Evolutionary conservation across 2,797 vertebrate genomes (phyloP).

Genomic region (Toxotes lorentzi): DNA sequence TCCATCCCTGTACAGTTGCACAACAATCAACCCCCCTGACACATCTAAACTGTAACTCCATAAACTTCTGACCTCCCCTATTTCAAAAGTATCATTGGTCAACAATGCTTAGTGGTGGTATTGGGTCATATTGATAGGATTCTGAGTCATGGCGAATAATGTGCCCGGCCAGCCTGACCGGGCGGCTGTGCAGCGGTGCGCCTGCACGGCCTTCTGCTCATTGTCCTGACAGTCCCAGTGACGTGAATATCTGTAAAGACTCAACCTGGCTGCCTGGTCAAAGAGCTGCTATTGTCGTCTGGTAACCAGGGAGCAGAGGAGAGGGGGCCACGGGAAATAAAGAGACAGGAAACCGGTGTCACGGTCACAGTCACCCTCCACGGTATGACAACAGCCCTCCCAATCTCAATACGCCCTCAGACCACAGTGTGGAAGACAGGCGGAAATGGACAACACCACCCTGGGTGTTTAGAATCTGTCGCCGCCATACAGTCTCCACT

Average conservation of each 20-base stretch:
- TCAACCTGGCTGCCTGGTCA: conserved; percentile 49
- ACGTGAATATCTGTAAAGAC: conserved; percentile 58
- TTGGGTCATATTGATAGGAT: conserved; percentile 28
- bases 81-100: conserved; percentile 46
- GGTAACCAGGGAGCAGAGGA: conserved; percentile 47
- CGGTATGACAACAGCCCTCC: conserved; percentile 58
- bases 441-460: conserved; percentile 69
- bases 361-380: conserved; percentile 75
- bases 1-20: background rate
- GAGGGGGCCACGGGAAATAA: conserved; percentile 60
- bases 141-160: conserved; percentile 57
- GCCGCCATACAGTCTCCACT: conserved; percentile 68
- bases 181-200: background rate
- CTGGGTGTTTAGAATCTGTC: conserved; percentile 69
- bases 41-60: conserved; percentile 28
- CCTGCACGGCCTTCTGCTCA: conserved; percentile 53
- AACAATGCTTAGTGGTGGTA: conserved; percentile 30
- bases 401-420: conserved; percentile 46
- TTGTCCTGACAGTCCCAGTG: conserved; percentile 69
- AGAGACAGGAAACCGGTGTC: conserved; percentile 80
- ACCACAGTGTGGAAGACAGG: conserved; percentile 60
- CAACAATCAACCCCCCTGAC: conserved; percentile 27
- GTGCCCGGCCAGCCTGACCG: conserved; percentile 16
- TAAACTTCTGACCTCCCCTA: conserved; percentile 36
- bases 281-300: conserved; percentile 72